Evolutionary conservation across 2,797 vertebrate genomes (phyloP).

Genomic region (Decapterus maruadsi): DNA sequence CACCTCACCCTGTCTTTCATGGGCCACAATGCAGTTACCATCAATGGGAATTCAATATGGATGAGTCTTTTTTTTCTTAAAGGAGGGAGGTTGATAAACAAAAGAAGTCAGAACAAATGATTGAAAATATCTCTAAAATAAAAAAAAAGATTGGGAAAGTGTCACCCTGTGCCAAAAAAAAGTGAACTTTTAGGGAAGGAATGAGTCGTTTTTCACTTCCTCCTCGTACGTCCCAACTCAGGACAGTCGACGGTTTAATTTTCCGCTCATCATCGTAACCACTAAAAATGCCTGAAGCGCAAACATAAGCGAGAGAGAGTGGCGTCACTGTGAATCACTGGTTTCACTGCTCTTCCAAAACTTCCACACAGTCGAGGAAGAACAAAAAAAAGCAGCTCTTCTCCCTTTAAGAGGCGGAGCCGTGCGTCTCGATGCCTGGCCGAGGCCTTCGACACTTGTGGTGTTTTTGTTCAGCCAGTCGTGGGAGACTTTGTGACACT

Average conservation of each 20-base stretch:
- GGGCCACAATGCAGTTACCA: constrained; percentile 38
- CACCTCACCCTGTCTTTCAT: constrained; percentile 41
- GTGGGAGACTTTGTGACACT: constrained; percentile 75
- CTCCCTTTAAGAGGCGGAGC: constrained; percentile 77
- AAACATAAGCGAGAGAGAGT: neutral
- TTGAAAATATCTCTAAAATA: neutral
- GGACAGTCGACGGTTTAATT: neutral
- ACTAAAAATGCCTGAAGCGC: neutral
- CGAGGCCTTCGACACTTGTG: constrained; percentile 67
- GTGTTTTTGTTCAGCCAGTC: constrained; percentile 79
- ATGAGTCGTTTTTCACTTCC: constrained; percentile 9
- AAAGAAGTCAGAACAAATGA: constrained; percentile 10
- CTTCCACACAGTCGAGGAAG: neutral
- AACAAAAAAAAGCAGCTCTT: constrained; percentile 9
- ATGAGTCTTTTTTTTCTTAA: constrained; percentile 4
- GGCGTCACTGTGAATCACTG: constrained; percentile 50
- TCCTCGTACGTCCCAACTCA: constrained; percentile 2
- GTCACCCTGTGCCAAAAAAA: neutral
- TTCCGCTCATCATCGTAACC: constrained; percentile 10
- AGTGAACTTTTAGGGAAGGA: constrained; percentile 7
- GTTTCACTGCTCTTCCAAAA: constrained; percentile 48
- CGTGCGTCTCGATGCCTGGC: constrained; percentile 71
- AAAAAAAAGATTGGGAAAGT: neutral
- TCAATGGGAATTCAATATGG: constrained; percentile 52
- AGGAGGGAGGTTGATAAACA: neutral